Evolutionary conservation across 2,797 vertebrate species (phyloP).

Genomic region (Falco rusticolus): DNA sequence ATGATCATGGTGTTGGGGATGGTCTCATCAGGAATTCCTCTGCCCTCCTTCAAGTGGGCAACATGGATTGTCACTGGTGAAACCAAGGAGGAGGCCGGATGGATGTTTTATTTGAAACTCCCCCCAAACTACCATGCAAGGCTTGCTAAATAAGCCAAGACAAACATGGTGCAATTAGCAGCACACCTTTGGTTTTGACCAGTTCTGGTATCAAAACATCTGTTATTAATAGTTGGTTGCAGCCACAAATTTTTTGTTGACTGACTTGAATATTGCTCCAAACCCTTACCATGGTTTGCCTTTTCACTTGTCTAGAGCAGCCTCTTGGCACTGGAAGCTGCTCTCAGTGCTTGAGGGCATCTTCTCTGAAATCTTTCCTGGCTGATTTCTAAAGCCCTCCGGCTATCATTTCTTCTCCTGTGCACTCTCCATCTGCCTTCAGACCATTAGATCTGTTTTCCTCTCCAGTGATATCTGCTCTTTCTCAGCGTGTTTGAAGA

Average conservation of each 20-base stretch:
- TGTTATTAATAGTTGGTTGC: background rate
- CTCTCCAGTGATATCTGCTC: background rate
- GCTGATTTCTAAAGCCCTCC: background rate
- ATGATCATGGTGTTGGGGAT: rapidly evolving
- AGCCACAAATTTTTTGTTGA: background rate
- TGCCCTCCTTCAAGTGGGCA: background rate
- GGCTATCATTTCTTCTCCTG: background rate
- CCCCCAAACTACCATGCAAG: background rate
- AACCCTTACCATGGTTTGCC: background rate
- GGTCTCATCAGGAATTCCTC: background rate
- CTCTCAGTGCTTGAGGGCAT: background rate
- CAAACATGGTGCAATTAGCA: background rate
- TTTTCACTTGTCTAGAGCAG: background rate
- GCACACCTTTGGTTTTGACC: background rate
- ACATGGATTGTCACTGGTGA: rapidly evolving
- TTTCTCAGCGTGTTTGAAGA: background rate
- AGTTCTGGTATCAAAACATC: background rate
- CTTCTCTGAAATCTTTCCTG: background rate
- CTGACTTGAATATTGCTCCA: background rate
- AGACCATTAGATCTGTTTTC: background rate
- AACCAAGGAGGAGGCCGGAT: background rate
- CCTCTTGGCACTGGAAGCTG: background rate
- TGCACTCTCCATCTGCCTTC: background rate
- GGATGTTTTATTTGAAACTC: background rate
- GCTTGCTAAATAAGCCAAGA: background rate